phyloP scores from a whole-genome alignment of 2,113 vertebrate genomes.

The Harpagus bidentatus region DNA sequence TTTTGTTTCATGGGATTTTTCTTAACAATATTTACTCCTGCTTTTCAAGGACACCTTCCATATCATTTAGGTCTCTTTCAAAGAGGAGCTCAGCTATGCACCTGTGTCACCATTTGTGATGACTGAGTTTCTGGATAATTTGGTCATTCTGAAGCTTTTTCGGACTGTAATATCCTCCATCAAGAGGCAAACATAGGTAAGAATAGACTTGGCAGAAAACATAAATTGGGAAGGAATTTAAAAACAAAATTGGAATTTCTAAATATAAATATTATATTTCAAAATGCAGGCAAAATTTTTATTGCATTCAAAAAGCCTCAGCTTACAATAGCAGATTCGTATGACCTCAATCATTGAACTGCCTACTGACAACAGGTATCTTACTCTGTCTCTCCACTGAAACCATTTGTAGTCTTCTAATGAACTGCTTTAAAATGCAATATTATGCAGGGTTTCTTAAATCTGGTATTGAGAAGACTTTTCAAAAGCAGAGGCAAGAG shows the following conservation, averaged over 20 bases:
- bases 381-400: neutral
- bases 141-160: neutral
- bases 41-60: neutral
- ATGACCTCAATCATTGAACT: neutral
- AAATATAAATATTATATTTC: neutral
- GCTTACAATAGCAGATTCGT: neutral
- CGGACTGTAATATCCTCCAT: neutral
- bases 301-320: neutral
- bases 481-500: neutral
- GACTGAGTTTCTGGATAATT: neutral
- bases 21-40: neutral
- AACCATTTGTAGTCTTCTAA: neutral
- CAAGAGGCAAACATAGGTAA: neutral
- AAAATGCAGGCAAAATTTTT: neutral
- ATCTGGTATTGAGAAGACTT: neutral
- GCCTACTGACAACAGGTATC: neutral
- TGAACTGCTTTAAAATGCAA: neutral
- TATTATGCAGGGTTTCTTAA: neutral
- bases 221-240: neutral
- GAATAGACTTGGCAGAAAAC: neutral
- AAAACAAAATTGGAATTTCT: neutral
- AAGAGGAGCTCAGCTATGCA: neutral
- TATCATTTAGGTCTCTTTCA: neutral
- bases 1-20: neutral
- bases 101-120: neutral